Base-by-base conservation (phyloP, 2,113 vertebrate species). In the Strix aluco region DNA sequence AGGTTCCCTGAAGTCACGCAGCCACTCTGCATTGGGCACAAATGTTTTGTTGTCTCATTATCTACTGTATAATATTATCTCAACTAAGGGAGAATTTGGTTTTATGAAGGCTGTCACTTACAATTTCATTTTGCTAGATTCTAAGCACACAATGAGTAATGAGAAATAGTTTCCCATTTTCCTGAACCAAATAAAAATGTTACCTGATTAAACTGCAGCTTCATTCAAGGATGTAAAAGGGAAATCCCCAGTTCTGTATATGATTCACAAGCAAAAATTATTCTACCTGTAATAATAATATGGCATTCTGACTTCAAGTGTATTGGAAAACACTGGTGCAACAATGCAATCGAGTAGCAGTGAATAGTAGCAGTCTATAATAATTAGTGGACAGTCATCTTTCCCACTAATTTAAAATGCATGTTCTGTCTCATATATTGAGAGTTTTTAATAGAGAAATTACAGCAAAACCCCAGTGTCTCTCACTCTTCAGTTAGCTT, bases 81-180 rank as follows among this genome's bases (percentile, higher is more conserved):
- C 23, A 54, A 29, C 23, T 80, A 86, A 62, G 7, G 26, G 26
- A 57, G n/a, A 63, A 32, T 58, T 93, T 90, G 27, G 8, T 92
- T 94, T 94, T 90, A 27, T 70, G 32, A 72, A n/a, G 16, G 38
- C 32, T 89, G 52, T 62, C 42, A 52, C 88, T 94, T 94, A 92
- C 22, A 90, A 36, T 85, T 95, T 86, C 62, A 85, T 78, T 52
- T n/a, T 61, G 32, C 20, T 86, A 54, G 62, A 36, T 22, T 96
- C 82, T 91, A 72, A 84, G 54, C n/a, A 63, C 15, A 65, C n/a
- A 52, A 40, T 74, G 52, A 78, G 36, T 78, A 95, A 51, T 38
- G 42, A 61, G 30, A 79, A 29, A 36, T n/a, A 84, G 38, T 77
- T 95, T 88, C 51, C 66, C 1, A 1, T 54, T 26, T 85, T 85